These are phyloP conservation scores for Drosophila paramelanica DNA, from an alignment of 2,888 invertebrate species.

Conservation along the genomic window DNA sequence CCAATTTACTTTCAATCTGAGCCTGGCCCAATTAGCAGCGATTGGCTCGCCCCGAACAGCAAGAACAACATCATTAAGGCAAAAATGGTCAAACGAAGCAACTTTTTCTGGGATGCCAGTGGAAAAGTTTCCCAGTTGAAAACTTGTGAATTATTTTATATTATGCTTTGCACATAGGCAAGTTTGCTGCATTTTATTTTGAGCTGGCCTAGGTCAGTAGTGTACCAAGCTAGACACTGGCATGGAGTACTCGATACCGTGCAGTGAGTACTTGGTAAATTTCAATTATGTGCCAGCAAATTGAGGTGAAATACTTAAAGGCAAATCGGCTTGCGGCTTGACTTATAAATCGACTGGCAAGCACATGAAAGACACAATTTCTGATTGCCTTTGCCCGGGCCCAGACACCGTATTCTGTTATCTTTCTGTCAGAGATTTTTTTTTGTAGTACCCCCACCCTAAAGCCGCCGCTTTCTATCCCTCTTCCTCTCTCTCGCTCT, in stretches of 20 bases:
- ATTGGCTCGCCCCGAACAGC: conserved; percentile 44
- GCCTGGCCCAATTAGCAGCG: conserved; percentile 59
- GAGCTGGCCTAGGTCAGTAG: conserved; percentile 7
- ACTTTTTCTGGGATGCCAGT: conserved; percentile 24
- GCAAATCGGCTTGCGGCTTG: conserved; percentile 58
- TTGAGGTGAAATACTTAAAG: conserved; percentile 68
- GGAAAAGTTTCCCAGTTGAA: conserved; percentile 46
- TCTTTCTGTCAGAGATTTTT: conserved; percentile 52
- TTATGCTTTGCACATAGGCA: conserved; percentile 45
- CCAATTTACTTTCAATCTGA: conserved; percentile 30
- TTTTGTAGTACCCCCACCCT: conserved; percentile 1
- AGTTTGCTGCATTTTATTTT: conserved; percentile 6
- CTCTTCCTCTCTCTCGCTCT: background rate
- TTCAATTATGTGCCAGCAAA: conserved; percentile 58
- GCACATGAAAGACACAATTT: conserved; percentile 36
- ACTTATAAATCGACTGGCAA: conserved; percentile 45
- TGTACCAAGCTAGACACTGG: conserved; percentile 10
- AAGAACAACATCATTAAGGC: conserved; percentile 59
- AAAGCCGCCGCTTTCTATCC: background rate
- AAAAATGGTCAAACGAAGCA: conserved; percentile 39
- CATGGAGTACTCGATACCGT: conserved; percentile 22
- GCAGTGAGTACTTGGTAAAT: conserved; percentile 14
- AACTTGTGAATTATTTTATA: conserved; percentile 69
- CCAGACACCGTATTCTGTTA: conserved; percentile 33
- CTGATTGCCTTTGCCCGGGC: conserved; percentile 17